These are phyloP conservation scores for Limnephilus rhombicus DNA, from an alignment of 2,888 invertebrate species.

Conservation along the genomic window DNA sequence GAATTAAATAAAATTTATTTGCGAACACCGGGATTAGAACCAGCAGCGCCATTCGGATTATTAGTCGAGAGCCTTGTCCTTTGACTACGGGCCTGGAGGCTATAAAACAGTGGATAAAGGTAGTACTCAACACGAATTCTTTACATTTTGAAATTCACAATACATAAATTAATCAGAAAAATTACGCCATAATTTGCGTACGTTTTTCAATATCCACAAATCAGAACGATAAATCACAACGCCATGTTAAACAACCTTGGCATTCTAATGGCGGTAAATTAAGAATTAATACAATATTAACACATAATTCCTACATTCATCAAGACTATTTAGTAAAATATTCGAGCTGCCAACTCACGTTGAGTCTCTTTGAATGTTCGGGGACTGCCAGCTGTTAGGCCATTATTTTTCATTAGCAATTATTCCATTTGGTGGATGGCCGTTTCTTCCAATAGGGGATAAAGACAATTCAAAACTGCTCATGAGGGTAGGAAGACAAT, in stretches of 20 bases:
- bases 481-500: conserved; percentile 40
- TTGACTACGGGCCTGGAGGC: too few species aligned
- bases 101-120: neutral
- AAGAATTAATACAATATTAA: neutral
- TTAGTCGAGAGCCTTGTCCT: too few species aligned
- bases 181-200: conserved; percentile 11
- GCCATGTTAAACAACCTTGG: conserved; percentile 22
- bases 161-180: conserved; percentile 26
- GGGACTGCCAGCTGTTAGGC: conserved; percentile 58
- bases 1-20: too few species aligned
- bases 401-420: conserved; percentile 64
- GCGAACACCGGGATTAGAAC: too few species aligned
- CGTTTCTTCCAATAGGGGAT: conserved; percentile 33
- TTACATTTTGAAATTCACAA: neutral
- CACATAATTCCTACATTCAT: conserved; percentile 1
- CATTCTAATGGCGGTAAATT: conserved; percentile 38
- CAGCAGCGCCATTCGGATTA: too few species aligned
- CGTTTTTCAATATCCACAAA: conserved; percentile 35
- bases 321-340: neutral
- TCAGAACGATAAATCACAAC: conserved; percentile 19
- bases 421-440: conserved; percentile 62
- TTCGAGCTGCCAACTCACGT: neutral
- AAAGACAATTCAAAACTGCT: conserved; percentile 33
- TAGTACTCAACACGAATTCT: neutral
- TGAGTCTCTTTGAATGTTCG: conserved; percentile 6